These are phyloP conservation scores for Drosophila teissieri DNA, from an alignment of 1,140 invertebrate species.

Conservation along the genomic window DNA sequence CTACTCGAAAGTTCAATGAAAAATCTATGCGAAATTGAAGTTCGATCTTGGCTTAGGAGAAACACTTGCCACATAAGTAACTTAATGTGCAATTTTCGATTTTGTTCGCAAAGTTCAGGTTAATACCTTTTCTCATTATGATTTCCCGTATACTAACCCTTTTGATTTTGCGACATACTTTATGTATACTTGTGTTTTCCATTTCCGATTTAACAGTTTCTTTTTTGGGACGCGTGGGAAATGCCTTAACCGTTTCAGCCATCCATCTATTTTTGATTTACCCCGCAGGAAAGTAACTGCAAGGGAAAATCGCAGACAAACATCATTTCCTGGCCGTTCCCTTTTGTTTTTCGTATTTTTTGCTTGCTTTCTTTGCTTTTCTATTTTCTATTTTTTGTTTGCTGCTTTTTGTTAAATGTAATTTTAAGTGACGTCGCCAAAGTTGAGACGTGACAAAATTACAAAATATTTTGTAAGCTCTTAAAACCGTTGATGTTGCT, in stretches of 20 bases:
- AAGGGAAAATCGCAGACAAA: slow-evolving; percentile 61
- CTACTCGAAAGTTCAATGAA: neutral
- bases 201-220: neutral
- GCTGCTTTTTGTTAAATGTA: slow-evolving; percentile 55
- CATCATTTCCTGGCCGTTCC: slow-evolving; percentile 54
- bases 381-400: neutral
- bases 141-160: too few species aligned
- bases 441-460: slow-evolving; percentile 82
- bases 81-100: neutral
- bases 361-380: neutral
- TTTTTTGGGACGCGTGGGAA: neutral
- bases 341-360: slow-evolving; percentile 32
- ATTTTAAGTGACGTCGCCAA: slow-evolving; percentile 77
- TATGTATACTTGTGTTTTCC: neutral
- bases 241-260: neutral
- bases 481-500: slow-evolving; percentile 70
- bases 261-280: slow-evolving; percentile 65
- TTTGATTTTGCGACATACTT: neutral
- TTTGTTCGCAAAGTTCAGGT: too few species aligned
- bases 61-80: neutral
- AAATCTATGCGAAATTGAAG: neutral
- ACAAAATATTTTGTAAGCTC: slow-evolving; percentile 78
- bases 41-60: neutral
- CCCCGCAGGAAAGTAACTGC: neutral
- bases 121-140: neutral